Evolutionary conservation across 2,888 invertebrate genomes (phyloP), one percentile per base, ranked within the genome.

Genomic region (Drosophila rellima): DNA sequence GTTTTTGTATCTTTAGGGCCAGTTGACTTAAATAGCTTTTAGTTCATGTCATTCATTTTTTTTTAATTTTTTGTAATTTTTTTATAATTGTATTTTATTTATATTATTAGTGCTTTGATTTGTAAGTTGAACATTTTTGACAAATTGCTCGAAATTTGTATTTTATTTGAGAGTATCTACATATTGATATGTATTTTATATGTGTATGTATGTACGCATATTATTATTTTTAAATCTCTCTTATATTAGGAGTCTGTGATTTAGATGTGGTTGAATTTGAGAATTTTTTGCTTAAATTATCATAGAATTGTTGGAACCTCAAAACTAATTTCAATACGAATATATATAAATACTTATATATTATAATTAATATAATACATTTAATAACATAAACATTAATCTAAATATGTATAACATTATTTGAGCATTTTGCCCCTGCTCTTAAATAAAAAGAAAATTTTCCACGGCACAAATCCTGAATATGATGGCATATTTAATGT

Each of bases 171-270:
- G 59, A 63, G 74, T 67, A 51, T 51, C 45, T 29, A 35, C 37
- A 33, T 50, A 59, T 60, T 33, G 10, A 55, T 59, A 59, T 52
- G 39, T 66, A 62, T 59, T 70, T 52, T 56, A 63, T 60, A 35
- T 40, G 31, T 52, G 42, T 35, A 37, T 60, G 31, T 64, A 72
- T 60, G 47, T 67, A 55, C 48, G 44, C 44, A 78, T 70, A 68
- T 62, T 63, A 63, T 70, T 40, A 57, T 50, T 66, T 70, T 70
- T 69, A 70, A 82, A 74, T 78, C 89, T 82, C 74, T 89, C 78
- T 80, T 83, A 89, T 88, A 83, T 88, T 88, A 90, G 90, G 90
- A 89, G 87, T 84, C 90, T 91, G 90, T 90, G 91, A 90, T 90
- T 88, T 87, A 84, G 85, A 90, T 89, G 91, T 90, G 90, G 89